phyloP scores from a whole-genome alignment of 2,888 invertebrate species.

The Drosophila recens region DNA sequence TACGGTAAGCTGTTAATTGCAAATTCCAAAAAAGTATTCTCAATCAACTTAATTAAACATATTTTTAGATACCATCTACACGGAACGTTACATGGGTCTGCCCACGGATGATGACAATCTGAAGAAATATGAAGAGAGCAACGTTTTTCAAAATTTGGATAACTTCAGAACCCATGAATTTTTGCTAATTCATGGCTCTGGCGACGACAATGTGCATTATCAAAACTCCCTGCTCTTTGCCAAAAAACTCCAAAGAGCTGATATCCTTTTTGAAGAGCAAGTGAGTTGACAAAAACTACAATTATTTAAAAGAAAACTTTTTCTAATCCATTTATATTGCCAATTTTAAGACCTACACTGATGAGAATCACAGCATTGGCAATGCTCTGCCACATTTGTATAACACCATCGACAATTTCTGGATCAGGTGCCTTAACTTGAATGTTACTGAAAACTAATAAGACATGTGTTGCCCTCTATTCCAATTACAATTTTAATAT shows the following conservation, averaged over 20 bases:
- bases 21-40: too few species aligned
- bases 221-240: constrained; percentile 93
- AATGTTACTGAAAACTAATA: constrained; percentile 33
- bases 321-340: not conserved
- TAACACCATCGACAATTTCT: constrained; percentile 93
- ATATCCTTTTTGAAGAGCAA: constrained; percentile 94
- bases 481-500: constrained; percentile 17
- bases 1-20: constrained; percentile 89
- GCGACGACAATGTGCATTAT: constrained; percentile 96
- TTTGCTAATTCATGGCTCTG: constrained; percentile 95
- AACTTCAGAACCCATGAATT: constrained; percentile 90
- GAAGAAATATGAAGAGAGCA: constrained; percentile 90
- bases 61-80: constrained; percentile 94
- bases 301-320: too few species aligned
- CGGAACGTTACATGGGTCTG: constrained; percentile 96
- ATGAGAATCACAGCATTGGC: constrained; percentile 92
- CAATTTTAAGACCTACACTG: constrained; percentile 90
- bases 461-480: constrained; percentile 38
- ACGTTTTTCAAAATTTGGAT: constrained; percentile 88
- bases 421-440: constrained; percentile 87
- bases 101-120: constrained; percentile 90
- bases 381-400: constrained; percentile 92
- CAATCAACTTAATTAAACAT: constrained; percentile 5
- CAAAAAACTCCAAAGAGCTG: constrained; percentile 90
- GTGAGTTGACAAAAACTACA: constrained; percentile 85